phyloP scores from a whole-genome alignment of 92 coral and sea anemone species.

The Epizoanthus fatuus region DNA sequence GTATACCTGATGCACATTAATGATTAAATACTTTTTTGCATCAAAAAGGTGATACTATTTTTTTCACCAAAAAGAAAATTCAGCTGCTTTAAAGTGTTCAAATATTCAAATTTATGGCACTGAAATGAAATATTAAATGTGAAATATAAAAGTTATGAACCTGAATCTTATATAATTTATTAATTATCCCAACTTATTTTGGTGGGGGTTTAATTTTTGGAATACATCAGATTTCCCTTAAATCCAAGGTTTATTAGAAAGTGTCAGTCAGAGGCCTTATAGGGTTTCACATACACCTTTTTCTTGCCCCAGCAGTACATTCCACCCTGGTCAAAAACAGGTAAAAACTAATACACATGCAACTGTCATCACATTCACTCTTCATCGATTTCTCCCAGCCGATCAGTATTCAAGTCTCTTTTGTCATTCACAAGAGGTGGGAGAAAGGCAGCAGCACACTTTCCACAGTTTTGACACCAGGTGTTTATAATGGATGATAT shows the following conservation, averaged over 20 bases:
- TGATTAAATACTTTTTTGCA: too few species aligned
- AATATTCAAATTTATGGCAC: conserved; percentile 10
- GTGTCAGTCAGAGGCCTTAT: background rate
- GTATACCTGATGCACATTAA: too few species aligned
- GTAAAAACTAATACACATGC: background rate
- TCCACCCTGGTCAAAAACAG: too few species aligned
- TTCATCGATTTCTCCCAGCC: conserved; percentile 6
- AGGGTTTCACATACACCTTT: background rate
- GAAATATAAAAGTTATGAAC: too few species aligned
- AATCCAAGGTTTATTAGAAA: background rate
- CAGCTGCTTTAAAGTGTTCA: conserved; percentile 8
- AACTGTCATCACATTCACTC: conserved; percentile 9
- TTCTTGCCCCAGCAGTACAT: too few species aligned
- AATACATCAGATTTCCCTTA: too few species aligned
- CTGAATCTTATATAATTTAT: too few species aligned
- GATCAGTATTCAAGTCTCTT: conserved; percentile 22
- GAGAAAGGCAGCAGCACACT: conserved; percentile 64
- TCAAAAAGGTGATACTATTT: too few species aligned
- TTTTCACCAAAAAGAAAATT: background rate
- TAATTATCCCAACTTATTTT: conserved; percentile 4
- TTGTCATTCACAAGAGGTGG: conserved; percentile 57
- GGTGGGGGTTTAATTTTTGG: background rate
- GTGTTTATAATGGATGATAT: conserved; percentile 50
- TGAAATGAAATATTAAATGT: background rate
- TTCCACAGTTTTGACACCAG: conserved; percentile 60